Percentiles rank a stretch among this genome's conserved stretches.
These are phyloP conservation scores for Uropsilus gracilis DNA, from an alignment of 2,113 vertebrate species.

Conservation along the genomic window DNA sequence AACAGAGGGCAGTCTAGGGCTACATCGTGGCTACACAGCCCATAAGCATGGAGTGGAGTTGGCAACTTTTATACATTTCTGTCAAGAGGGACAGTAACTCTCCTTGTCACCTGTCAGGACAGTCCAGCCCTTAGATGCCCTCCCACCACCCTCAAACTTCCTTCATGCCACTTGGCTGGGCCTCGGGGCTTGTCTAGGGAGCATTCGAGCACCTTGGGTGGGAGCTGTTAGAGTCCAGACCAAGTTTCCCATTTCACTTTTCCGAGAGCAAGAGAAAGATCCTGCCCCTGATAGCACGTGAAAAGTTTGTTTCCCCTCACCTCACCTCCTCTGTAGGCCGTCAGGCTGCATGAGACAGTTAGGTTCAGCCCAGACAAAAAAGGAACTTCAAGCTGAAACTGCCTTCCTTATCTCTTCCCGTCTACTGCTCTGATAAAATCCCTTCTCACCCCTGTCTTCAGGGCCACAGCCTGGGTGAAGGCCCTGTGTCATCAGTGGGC, in stretches of 20 bases:
- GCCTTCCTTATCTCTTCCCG: not conserved
- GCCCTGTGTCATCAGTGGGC: not conserved
- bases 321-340: not conserved
- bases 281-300: not conserved
- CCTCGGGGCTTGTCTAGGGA: not conserved
- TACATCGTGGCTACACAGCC: not conserved
- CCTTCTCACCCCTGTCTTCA: not conserved
- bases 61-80: not conserved
- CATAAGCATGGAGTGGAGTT: not conserved
- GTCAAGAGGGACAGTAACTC: not conserved
- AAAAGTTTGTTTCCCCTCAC: not conserved
- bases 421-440: not conserved
- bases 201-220: not conserved
- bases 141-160: too few relatives aligned
- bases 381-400: not conserved
- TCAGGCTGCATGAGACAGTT: too few relatives aligned
- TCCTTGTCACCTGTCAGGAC: too few relatives aligned
- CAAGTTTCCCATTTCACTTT: not conserved
- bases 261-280: not conserved
- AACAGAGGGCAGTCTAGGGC: not conserved
- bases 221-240: too few relatives aligned
- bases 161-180: fast-evolving
- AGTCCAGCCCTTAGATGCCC: fast-evolving
- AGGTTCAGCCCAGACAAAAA: not conserved
- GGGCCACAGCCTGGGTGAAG: too few relatives aligned